These are phyloP conservation scores for Fragum whitleyi DNA, from an alignment of 2,888 invertebrate genomes.

Conservation along the genomic window DNA sequence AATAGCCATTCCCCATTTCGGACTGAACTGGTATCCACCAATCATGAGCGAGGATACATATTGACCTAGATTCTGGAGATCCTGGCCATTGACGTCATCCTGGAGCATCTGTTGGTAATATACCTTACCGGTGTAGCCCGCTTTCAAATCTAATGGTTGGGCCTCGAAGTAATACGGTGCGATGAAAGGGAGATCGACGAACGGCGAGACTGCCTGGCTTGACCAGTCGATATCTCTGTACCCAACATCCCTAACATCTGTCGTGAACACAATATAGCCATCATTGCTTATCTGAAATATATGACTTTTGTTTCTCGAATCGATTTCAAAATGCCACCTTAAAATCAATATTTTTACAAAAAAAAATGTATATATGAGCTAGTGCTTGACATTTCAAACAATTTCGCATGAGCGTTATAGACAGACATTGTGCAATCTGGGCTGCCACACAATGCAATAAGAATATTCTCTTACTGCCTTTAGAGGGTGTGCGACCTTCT, in stretches of 20 bases:
- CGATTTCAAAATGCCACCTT: too few relatives aligned
- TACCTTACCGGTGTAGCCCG: constrained; percentile 35
- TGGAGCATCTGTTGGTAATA: constrained; percentile 34
- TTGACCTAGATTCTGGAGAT: constrained; percentile 52
- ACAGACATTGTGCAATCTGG: too few relatives aligned
- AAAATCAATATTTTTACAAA: too few relatives aligned
- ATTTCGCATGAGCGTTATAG: too few relatives aligned
- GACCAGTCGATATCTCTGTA: constrained; percentile 54
- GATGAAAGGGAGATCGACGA: constrained; percentile 70
- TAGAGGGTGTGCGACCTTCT: too few relatives aligned
- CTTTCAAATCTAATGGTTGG: constrained; percentile 17
- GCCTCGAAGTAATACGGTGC: constrained; percentile 72
- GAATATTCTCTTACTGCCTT: too few relatives aligned
- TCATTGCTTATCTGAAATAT: constrained; percentile 70
- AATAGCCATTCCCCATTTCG: constrained; percentile 94
- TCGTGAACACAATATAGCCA: constrained; percentile 66
- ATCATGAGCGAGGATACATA: constrained; percentile 90
- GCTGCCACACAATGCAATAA: too few relatives aligned
- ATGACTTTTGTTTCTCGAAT: too few relatives aligned
- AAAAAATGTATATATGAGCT: too few relatives aligned
- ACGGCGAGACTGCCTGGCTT: constrained; percentile 42
- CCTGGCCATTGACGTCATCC: background rate
- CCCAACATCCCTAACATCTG: background rate
- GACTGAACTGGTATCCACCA: constrained; percentile 95
- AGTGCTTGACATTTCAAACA: too few relatives aligned